Evolutionary conservation across 2,888 invertebrate genomes (phyloP), one percentile per base, ranked within the genome.

Genomic region (Molanna angustata): DNA sequence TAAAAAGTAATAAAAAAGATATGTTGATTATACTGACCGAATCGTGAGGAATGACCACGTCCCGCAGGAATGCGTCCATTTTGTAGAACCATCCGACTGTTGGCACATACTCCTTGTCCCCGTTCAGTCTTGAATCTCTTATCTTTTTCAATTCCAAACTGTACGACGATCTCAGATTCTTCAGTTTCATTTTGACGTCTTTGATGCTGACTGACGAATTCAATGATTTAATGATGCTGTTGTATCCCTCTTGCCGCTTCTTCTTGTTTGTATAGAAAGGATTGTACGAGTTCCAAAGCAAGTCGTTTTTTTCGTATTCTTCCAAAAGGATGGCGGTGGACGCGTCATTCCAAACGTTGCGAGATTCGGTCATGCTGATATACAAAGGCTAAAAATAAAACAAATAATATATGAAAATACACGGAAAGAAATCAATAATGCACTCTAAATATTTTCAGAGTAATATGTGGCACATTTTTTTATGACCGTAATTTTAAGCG

Each of bases 11-110:
- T n/a, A n/a, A n/a, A n/a, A n/a, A n/a, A n/a, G n/a, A n/a, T n/a
- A n/a, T n/a, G n/a, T n/a, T n/a, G n/a, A 35, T 6, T 22, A 43
- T 49, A 49, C 49, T 49, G 39, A 49, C 49, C 49, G 49, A 16
- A 41, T 49, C 22, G 16, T 49, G 49, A 66, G 76, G 76, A 56
- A 76, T 76, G 70, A 76, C 76, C 69, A 76, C 76, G 65, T 76
- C 75, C 64, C 76, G 72, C 64, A 76, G 73, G 68, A 76, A 76
- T 73, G 75, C 74, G 75, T 76, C 76, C 68, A 76, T 76, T 71
- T 76, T 76, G 65, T 76, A 74, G 67, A 76, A 76, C 76, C 76
- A 76, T 73, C 75, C 75, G 73, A 76, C 76, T 69, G 75, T 76
- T 56, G 76, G 76, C 61, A 74, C 67, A 72, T 76, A 76, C 73